Evolutionary conservation across 2,113 vertebrate genomes (phyloP).

Genomic region (Seriola rivoliana): DNA sequence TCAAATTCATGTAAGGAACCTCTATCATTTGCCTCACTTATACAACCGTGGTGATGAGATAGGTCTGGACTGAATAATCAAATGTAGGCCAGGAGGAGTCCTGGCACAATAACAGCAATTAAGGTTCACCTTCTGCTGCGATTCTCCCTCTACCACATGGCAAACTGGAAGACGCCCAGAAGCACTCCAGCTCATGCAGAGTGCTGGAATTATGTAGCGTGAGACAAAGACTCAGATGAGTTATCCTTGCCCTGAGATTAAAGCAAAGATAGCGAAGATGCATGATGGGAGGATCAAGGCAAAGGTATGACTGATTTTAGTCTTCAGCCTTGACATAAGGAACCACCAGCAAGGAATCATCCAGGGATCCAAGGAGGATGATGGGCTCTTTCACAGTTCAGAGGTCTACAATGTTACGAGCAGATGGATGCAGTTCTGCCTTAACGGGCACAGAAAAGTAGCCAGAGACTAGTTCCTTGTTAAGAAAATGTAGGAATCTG

Average conservation of each 20-base stretch:
- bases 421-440: not conserved
- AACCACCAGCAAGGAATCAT: constrained; percentile 7
- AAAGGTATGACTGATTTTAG: constrained; percentile 3
- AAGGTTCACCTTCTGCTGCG: constrained; percentile 72
- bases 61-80: constrained; percentile 49
- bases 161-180: constrained; percentile 54
- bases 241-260: constrained; percentile 55
- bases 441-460: not conserved
- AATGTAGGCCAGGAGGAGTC: constrained; percentile 60
- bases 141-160: constrained; percentile 58
- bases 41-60: constrained; percentile 36
- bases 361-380: accelerated
- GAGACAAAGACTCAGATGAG: constrained; percentile 51
- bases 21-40: constrained; percentile 1
- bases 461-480: not conserved
- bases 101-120: constrained; percentile 68
- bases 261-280: constrained; percentile 56
- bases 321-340: constrained; percentile 2
- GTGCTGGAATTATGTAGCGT: constrained; percentile 58
- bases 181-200: constrained; percentile 50
- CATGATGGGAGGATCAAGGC: constrained; percentile 12
- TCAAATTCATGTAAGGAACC: not conserved
- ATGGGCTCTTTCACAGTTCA: not conserved
- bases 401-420: not conserved
- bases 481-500: not conserved